These are phyloP conservation scores for Vulpes ferrilata DNA, from an alignment of 2,113 vertebrate species.

Conservation along the genomic window DNA sequence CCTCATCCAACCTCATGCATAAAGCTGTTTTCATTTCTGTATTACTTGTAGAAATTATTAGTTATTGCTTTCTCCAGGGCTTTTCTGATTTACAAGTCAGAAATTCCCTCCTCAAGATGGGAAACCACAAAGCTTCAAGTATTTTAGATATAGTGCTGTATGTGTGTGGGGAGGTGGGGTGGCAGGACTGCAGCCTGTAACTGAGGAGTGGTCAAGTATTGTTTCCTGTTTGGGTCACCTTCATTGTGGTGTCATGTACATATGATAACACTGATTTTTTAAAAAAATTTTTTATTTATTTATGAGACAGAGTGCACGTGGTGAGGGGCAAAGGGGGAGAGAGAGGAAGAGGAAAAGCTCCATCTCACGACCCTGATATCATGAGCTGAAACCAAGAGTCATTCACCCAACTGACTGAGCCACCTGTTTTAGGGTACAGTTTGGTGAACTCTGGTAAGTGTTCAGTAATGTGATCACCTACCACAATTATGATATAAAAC, in stretches of 20 bases:
- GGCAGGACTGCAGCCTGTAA: not conserved
- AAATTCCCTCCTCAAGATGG: not conserved
- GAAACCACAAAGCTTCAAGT: not conserved
- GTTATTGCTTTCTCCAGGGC: not conserved
- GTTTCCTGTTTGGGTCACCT: not conserved
- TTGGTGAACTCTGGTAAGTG: not conserved
- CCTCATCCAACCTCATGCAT: rapidly evolving
- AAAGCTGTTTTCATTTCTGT: not conserved
- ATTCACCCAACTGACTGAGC: not conserved
- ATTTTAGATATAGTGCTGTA: rapidly evolving
- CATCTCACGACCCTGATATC: not conserved
- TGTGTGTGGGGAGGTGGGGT: too few species aligned
- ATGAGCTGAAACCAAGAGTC: not conserved
- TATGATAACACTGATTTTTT: not conserved
- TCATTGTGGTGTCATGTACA: not conserved
- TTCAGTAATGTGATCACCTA: not conserved
- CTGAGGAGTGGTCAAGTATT: not conserved
- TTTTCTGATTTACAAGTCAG: not conserved
- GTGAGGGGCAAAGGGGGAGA: not conserved
- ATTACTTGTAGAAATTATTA: not conserved
- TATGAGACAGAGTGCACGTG: not conserved
- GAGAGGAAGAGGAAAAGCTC: not conserved
- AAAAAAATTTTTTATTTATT: too few species aligned
- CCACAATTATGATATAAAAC: rapidly evolving
- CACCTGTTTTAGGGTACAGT: not conserved